Conservation (phyloP, 2,888 invertebrate genomes). For the Philhelius pedissequus region DNA sequence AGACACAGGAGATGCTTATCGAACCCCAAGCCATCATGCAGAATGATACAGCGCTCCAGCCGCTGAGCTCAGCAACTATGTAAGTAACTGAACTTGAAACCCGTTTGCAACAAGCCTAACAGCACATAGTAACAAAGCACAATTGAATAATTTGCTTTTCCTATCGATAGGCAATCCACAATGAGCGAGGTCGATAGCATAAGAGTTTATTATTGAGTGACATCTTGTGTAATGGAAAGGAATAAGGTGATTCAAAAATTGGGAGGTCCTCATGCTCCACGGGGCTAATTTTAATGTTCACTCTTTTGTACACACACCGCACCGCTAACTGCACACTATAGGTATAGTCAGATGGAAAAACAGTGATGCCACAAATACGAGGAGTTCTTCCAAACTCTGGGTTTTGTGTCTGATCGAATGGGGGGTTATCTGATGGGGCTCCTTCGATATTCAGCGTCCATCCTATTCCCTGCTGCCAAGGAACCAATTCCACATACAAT, state of each 20-base stretch:
- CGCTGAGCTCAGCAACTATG: neutral
- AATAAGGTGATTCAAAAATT: slow-evolving; percentile 56
- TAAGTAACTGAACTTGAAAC: neutral
- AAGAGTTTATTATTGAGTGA: slow-evolving; percentile 65
- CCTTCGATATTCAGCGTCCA: slow-evolving; percentile 39
- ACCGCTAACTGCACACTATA: neutral
- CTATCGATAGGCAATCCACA: neutral
- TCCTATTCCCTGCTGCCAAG: neutral
- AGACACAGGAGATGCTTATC: slow-evolving; percentile 40
- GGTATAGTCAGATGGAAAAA: neutral
- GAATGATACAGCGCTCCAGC: no score
- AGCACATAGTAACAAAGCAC: neutral
- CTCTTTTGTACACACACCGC: slow-evolving; percentile 33
- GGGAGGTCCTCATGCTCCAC: slow-evolving; percentile 60
- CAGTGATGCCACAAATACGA: slow-evolving; percentile 13
- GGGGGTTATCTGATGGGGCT: slow-evolving; percentile 58
- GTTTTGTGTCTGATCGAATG: slow-evolving; percentile 39
- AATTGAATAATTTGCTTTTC: neutral
- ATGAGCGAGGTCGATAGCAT: neutral
- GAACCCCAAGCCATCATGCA: neutral
- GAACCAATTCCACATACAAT: slow-evolving; percentile 32
- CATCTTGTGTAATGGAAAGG: slow-evolving; percentile 56
- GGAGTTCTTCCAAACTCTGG: slow-evolving; percentile 4
- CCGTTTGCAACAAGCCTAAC: neutral
- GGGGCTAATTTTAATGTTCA: slow-evolving; percentile 64